Base-by-base conservation (phyloP, 1,140 invertebrate genomes). In the Meloidogyne hapla region DNA sequence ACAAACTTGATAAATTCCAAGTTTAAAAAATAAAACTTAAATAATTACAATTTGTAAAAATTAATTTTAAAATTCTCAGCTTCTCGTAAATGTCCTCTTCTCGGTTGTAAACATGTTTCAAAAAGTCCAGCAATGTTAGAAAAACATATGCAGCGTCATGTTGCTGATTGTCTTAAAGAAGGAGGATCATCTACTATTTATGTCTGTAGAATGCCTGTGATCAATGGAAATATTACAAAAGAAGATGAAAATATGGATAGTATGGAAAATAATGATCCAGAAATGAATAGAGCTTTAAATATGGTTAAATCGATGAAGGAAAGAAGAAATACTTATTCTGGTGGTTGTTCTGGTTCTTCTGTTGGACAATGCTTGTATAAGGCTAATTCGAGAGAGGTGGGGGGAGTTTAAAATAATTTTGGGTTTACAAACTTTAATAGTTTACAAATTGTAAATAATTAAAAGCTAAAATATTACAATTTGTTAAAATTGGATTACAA, bases 41-140 rank as follows among this genome's bases (percentile, higher is more conserved):
- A 15, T 15, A 48, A 48, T 25, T 45, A 48, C 15, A 12, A n/a
- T 62, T 71, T 62, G 13, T 71, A 71, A 23, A 70, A 56, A 10
- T 42, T 5, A 21, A 33, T 61, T 62, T 23, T 61, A 33, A 33
- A 33, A 33, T 28, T 63, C 84, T 69, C 66, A 85, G 84, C 80
- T 18, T 83, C 85, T 3, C 79, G 84, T 63, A 87, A 87, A 71
- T 86, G 84, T 69, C 84, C 84, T n/a, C 80, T 83, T 69, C 23
- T 79, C n/a, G 40, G 42, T 33, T 86, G 85, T 74, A 71, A 84
- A 61, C 85, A 86, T 70, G 86, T 86, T 15, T 83, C 83, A 10
- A 86, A 86, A 62, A 78, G 74, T 71, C 85, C 85, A 42, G 85
- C 85, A 25, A 86, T 86, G 85, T 65, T 86, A 21, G 85, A 86